Conservation (phyloP, 2,113 vertebrate genomes). For the Osmerus eperlanus region DNA sequence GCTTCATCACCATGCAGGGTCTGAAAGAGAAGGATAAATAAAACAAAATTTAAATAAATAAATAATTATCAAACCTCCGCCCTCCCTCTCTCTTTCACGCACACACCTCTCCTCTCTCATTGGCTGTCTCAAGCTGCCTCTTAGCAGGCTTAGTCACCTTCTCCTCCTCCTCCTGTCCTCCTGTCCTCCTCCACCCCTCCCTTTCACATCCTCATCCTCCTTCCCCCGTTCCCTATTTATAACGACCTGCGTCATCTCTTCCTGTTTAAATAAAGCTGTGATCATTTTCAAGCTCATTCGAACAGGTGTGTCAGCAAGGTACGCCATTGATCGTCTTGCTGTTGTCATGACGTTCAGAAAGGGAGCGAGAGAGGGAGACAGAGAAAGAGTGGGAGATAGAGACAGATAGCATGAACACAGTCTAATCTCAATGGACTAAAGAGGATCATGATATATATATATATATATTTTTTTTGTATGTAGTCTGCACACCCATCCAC, state of each 20-base stretch:
- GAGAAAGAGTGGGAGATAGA: no score
- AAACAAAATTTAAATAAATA: not conserved
- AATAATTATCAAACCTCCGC: not conserved
- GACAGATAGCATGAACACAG: no score
- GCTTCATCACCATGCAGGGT: not conserved
- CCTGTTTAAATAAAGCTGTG: constrained; percentile 16
- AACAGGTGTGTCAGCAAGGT: not conserved
- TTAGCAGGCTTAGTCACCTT: not conserved
- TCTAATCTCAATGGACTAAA: not conserved
- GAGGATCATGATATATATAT: constrained; percentile 35
- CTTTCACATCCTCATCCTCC: constrained; percentile 2
- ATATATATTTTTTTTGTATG: constrained; percentile 16
- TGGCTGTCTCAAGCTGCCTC: no score
- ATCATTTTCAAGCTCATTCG: constrained; percentile 11
- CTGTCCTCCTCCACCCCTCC: constrained; percentile 3
- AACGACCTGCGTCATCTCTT: constrained; percentile 15
- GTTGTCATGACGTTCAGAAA: not conserved
- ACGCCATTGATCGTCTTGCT: not conserved
- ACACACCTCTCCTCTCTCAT: not conserved
- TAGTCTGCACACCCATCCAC: not conserved
- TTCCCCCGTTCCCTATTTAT: constrained; percentile 5
- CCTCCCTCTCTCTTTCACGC: not conserved
- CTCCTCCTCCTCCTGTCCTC: constrained; percentile 17
- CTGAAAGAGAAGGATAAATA: not conserved
- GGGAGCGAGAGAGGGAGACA: no score